These are phyloP conservation scores for Gymnothorax javanicus DNA, from an alignment of 2,797 vertebrate genomes.

Conservation along the genomic window DNA sequence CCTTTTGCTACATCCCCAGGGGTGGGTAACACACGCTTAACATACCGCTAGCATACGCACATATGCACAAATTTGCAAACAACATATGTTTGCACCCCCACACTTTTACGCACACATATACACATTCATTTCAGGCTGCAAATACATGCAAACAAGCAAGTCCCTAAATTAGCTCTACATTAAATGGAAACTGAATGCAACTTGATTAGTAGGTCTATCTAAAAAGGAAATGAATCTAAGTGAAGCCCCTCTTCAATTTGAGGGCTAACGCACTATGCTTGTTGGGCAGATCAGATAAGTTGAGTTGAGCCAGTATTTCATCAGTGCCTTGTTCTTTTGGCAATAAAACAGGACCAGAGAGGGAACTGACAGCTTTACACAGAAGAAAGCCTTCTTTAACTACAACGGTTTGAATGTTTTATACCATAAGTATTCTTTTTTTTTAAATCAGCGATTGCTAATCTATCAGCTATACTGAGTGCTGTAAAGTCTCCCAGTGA, in stretches of 20 bases:
- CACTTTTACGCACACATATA: not conserved
- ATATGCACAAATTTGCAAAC: not conserved
- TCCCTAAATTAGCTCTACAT: not conserved
- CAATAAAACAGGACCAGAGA: not conserved
- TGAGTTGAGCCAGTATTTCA: not conserved
- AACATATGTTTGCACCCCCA: not conserved
- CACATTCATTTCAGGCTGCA: too few species aligned
- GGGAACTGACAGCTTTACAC: not conserved
- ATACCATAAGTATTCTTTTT: not conserved
- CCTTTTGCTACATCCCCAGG: not conserved
- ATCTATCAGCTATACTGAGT: not conserved
- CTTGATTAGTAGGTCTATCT: not conserved
- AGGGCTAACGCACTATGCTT: not conserved
- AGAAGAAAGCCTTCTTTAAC: not conserved
- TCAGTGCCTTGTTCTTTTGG: not conserved
- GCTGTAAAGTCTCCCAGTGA: slow-evolving; percentile 9
- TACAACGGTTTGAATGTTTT: not conserved
- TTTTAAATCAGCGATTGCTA: not conserved
- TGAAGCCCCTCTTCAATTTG: not conserved
- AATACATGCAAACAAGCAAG: not conserved
- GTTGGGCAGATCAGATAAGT: not conserved
- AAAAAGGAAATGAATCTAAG: not conserved
- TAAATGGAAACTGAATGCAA: not conserved
- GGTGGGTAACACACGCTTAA: not conserved
- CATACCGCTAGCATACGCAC: not conserved